Percentiles rank a stretch among this genome's conserved stretches.
Evolutionary conservation across 2,797 vertebrate species (phyloP).

Genomic region (Enteromius trimaculatus): DNA sequence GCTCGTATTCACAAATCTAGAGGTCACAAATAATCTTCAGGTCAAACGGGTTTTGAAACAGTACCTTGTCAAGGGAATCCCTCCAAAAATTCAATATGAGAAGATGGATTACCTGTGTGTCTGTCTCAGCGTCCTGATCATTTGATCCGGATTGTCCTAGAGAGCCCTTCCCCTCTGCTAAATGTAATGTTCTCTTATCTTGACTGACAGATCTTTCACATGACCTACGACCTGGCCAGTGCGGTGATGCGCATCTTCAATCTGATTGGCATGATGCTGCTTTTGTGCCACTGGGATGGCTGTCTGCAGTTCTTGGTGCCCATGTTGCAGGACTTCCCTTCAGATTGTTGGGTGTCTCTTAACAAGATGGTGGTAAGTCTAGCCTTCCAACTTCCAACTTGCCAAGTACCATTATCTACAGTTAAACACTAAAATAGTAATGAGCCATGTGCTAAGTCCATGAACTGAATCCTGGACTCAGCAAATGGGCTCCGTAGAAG

Average conservation of each 20-base stretch:
- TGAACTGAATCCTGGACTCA: conserved; percentile 2
- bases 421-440: background rate
- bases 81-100: conserved; percentile 4
- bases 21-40: conserved; percentile 21
- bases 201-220: conserved; percentile 83
- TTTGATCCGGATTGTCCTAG: conserved; percentile 5
- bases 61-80: conserved; percentile 8
- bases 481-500: background rate
- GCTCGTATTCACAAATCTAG: background rate
- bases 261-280: conserved; percentile 88
- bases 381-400: background rate
- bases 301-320: conserved; percentile 89
- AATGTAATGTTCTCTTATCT: conserved; percentile 25
- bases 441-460: background rate
- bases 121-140: conserved; percentile 1
- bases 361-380: conserved; percentile 88
- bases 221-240: conserved; percentile 89
- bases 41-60: conserved; percentile 19
- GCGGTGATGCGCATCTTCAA: conserved; percentile 87
- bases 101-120: background rate
- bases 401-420: background rate
- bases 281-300: conserved; percentile 88
- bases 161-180: conserved; percentile 10
- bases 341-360: conserved; percentile 88
- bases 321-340: conserved; percentile 88